A percentile compares a stretch with the other conserved stretches of the same genome.
These are phyloP conservation scores for Periparus ater DNA, from an alignment of 2,797 vertebrate genomes.

Conservation along the genomic window DNA sequence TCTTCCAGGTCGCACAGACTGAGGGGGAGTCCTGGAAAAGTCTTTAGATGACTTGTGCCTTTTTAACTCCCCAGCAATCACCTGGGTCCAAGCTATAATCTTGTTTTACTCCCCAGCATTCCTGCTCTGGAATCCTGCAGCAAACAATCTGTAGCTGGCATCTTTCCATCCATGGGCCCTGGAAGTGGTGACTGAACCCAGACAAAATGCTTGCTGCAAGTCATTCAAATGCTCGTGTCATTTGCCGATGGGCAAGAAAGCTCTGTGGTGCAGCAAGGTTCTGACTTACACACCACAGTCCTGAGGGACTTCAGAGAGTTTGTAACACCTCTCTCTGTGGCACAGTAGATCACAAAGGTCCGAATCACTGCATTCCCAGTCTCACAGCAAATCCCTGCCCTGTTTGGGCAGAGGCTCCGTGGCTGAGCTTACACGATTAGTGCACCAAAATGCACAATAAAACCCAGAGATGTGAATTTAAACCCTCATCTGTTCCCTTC, in stretches of 20 bases:
- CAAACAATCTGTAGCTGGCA: not conserved
- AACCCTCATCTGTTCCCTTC: not conserved
- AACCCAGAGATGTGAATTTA: not conserved
- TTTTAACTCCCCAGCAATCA: not conserved
- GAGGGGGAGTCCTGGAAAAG: not conserved
- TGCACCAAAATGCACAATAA: not conserved
- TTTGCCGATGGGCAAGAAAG: not conserved
- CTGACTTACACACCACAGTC: not conserved
- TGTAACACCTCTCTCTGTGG: not conserved
- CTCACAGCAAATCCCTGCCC: not conserved
- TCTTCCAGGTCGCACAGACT: fast-evolving
- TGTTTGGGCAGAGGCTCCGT: not conserved
- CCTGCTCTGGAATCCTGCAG: not conserved
- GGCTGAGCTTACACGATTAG: not conserved
- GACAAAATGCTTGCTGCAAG: not conserved
- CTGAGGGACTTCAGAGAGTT: not conserved
- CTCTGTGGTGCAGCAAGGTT: not conserved
- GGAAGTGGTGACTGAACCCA: not conserved
- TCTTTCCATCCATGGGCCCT: not conserved
- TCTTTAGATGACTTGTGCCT: not conserved
- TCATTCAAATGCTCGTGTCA: not conserved
- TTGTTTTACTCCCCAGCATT: not conserved
- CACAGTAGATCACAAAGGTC: fast-evolving
- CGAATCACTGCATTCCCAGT: not conserved
- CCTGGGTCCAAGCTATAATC: fast-evolving